Evolutionary conservation across 2,888 invertebrate genomes (phyloP).

Genomic region (Dendrolimus pini): DNA sequence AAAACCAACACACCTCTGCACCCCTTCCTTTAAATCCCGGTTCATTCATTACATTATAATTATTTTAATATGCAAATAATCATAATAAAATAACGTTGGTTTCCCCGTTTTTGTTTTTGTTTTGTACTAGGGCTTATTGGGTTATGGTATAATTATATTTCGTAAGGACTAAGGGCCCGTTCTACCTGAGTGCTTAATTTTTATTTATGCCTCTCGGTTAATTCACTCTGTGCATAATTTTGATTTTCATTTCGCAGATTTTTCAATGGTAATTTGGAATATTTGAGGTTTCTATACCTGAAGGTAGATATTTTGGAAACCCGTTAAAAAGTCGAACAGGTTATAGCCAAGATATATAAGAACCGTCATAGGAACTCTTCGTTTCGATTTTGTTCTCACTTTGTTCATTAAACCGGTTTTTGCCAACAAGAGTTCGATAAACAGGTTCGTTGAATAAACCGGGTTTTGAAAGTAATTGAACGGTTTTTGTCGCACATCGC

Average conservation of each 20-base stretch:
- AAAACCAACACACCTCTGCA: constrained; percentile 6
- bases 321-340: too few species aligned
- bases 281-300: too few species aligned
- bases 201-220: constrained; percentile 52
- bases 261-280: too few species aligned
- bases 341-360: too few species aligned
- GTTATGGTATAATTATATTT: constrained; percentile 68
- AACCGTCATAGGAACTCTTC: too few species aligned
- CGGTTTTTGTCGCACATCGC: too few species aligned
- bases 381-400: too few species aligned
- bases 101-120: constrained; percentile 60
- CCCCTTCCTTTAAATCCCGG: constrained; percentile 32
- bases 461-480: too few species aligned
- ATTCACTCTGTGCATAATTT: constrained; percentile 37
- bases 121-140: constrained; percentile 57
- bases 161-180: constrained; percentile 35
- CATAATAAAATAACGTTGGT: constrained; percentile 70
- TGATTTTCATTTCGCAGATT: neutral
- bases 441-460: too few species aligned
- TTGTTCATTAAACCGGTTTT: too few species aligned
- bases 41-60: constrained; percentile 44
- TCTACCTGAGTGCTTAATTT: constrained; percentile 55
- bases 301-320: too few species aligned
- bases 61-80: constrained; percentile 76
- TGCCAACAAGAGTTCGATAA: too few species aligned